Conservation (phyloP, 2,797 vertebrate species). For the Rhinogobio ventralis region DNA sequence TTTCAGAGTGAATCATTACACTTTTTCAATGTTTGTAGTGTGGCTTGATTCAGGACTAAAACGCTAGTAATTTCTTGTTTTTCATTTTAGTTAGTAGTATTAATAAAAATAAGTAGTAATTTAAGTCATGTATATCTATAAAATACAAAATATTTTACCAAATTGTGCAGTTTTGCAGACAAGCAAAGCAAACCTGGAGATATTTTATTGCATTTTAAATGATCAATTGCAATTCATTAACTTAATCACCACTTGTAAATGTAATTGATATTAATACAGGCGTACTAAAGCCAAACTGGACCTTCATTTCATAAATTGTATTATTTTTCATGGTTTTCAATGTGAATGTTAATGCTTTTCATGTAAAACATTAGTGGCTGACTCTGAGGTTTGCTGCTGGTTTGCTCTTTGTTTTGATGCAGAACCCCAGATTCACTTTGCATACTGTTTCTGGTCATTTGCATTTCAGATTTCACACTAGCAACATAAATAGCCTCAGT, state of each 20-base stretch:
- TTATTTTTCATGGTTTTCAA: background rate
- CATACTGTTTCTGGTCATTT: constrained; percentile 61
- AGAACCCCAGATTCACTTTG: constrained; percentile 57
- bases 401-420: constrained; percentile 46
- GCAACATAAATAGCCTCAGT: constrained; percentile 33
- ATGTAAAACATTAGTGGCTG: constrained; percentile 49
- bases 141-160: background rate
- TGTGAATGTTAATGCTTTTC: background rate
- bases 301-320: background rate
- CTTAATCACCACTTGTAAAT: background rate
- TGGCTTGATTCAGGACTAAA: background rate
- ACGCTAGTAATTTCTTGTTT: background rate
- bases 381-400: constrained; percentile 44
- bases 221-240: background rate
- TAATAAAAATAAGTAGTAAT: background rate
- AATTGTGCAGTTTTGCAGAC: background rate
- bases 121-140: too few relatives aligned
- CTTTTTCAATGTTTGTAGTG: background rate
- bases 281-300: background rate
- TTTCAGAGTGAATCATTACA: background rate
- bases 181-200: background rate
- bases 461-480: constrained; percentile 64
- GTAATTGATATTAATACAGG: background rate
- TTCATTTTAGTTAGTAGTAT: background rate
- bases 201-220: background rate